phyloP scores from a whole-genome alignment of 1,140 invertebrate genomes.

The Lamellibrachia luymesi region DNA sequence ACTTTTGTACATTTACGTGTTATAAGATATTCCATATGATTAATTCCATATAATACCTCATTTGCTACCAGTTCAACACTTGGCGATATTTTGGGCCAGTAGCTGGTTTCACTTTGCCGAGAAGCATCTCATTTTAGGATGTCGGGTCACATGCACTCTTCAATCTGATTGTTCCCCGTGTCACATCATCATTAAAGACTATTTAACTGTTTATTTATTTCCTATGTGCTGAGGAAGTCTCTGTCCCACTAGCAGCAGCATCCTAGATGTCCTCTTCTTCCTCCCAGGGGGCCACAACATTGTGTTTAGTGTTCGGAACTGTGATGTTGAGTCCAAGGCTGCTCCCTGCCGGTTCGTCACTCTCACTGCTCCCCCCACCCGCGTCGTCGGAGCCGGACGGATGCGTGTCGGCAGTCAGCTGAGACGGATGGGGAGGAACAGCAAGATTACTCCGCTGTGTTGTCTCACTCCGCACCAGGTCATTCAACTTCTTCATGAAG shows the following conservation, averaged over 20 bases:
- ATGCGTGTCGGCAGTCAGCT: constrained; percentile 13
- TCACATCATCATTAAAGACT: background rate
- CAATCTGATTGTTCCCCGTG: background rate
- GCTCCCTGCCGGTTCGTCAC: background rate
- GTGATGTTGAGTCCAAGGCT: constrained; percentile 35
- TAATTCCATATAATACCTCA: too few relatives aligned
- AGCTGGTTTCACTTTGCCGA: too few relatives aligned
- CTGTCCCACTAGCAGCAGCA: background rate
- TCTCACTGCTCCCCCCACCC: background rate
- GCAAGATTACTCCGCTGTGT: constrained; percentile 41
- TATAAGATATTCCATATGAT: too few relatives aligned
- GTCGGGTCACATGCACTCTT: too few relatives aligned
- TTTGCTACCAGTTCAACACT: too few relatives aligned
- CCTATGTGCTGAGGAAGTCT: background rate
- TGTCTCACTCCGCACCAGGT: constrained; percentile 33
- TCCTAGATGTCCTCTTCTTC: background rate
- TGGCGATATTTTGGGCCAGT: too few relatives aligned
- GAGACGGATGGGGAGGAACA: constrained; percentile 36
- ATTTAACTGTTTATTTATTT: background rate
- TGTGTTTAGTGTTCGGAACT: constrained; percentile 42
- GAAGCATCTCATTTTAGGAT: too few relatives aligned
- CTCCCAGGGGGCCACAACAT: constrained; percentile 45
- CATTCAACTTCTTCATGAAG: constrained; percentile 20
- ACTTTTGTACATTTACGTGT: too few relatives aligned
- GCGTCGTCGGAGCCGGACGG: constrained; percentile 29